Evolutionary conservation across 2,888 invertebrate species (phyloP).

Genomic region (Nycteola revayana): DNA sequence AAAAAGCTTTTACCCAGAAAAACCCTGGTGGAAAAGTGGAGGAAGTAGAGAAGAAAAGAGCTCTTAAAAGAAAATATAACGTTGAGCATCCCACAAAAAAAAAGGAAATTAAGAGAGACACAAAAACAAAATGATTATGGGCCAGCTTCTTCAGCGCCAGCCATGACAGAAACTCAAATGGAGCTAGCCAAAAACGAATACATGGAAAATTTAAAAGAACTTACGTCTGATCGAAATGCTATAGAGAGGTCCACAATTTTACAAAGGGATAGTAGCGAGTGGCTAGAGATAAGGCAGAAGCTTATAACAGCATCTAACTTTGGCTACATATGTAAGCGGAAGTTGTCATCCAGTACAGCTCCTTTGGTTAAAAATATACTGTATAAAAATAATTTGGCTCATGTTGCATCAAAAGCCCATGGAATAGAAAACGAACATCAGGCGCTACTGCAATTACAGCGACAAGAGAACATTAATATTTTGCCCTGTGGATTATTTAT

Average conservation of each 20-base stretch:
- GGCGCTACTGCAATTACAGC: no score
- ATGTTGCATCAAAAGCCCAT: conserved; percentile 7
- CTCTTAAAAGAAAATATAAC: no score
- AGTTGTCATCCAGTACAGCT: conserved; percentile 4
- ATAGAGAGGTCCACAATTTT: conserved; percentile 17
- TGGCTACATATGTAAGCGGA: conserved; percentile 17
- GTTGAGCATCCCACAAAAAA: no score
- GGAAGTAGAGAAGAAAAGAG: no score
- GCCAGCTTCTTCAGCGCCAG: conserved; percentile 13
- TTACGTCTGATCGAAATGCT: conserved; percentile 10
- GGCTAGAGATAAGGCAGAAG: conserved; percentile 24
- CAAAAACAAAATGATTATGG: conserved; percentile 23
- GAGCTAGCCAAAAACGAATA: conserved; percentile 10
- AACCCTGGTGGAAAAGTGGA: no score
- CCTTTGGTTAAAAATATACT: conserved; percentile 24
- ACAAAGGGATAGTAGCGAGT: conserved; percentile 24
- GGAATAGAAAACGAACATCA: no score
- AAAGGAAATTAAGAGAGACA: conserved; percentile 1
- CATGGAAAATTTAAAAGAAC: conserved; percentile 13
- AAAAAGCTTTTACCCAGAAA: no score
- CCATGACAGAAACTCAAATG: conserved; percentile 12
- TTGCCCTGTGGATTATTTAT: no score
- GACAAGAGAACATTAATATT: no score
- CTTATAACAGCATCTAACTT: conserved; percentile 26
- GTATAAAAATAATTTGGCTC: conserved; percentile 18